Evolutionary conservation across 2,888 invertebrate genomes (phyloP).

Genomic region (Spodoptera exigua): DNA sequence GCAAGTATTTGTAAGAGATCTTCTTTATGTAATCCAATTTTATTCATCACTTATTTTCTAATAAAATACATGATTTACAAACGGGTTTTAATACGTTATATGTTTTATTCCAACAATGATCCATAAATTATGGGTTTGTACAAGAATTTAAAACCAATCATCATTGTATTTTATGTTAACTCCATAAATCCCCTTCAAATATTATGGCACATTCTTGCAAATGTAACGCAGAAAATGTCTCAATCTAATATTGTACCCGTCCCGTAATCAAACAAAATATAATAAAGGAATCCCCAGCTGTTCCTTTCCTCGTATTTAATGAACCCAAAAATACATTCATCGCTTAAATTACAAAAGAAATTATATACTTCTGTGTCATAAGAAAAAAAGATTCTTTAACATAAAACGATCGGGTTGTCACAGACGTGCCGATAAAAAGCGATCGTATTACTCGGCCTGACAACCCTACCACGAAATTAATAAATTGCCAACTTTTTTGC

Average conservation of each 20-base stretch:
- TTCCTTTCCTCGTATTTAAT: constrained; percentile 42
- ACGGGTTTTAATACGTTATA: too few relatives aligned
- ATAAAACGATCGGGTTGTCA: constrained; percentile 56
- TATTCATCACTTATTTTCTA: too few relatives aligned
- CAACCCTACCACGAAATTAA: constrained; percentile 31
- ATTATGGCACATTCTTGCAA: constrained; percentile 1
- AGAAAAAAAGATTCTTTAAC: constrained; percentile 52
- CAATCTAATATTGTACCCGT: constrained; percentile 10
- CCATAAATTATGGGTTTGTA: neutral
- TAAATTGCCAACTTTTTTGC: constrained; percentile 16
- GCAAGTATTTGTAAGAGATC: too few relatives aligned
- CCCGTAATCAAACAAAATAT: constrained; percentile 35
- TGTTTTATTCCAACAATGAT: neutral
- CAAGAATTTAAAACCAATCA: neutral
- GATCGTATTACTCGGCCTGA: constrained; percentile 59
- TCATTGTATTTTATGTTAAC: neutral
- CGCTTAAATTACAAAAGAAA: constrained; percentile 56
- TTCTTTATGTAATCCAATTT: too few relatives aligned
- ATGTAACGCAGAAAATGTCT: neutral
- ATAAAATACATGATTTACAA: too few relatives aligned
- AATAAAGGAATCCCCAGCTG: constrained; percentile 38
- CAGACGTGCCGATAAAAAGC: constrained; percentile 54
- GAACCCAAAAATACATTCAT: constrained; percentile 50
- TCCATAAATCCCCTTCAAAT: constrained; percentile 1
- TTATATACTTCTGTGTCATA: constrained; percentile 56